Conservation (phyloP, 2,888 invertebrate genomes). For the Phytoseiulus persimilis region DNA sequence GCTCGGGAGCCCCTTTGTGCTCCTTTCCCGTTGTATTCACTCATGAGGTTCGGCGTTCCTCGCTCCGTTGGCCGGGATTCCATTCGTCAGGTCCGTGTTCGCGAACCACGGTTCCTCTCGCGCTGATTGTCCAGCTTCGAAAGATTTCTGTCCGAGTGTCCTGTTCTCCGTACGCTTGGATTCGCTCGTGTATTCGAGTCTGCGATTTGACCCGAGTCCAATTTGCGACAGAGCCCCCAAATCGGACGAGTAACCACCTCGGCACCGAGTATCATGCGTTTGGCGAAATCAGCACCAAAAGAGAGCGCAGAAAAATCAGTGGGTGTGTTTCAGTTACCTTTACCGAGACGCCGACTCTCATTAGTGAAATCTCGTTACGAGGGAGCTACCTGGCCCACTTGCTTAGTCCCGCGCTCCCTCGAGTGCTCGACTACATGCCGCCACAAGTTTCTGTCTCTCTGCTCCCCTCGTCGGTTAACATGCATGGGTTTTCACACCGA, state of each 20-base stretch:
- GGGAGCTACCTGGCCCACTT: background rate
- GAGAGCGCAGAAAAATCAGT: background rate
- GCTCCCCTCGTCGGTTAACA: background rate
- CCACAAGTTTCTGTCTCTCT: background rate
- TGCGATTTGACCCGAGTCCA: background rate
- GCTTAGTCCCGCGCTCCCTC: background rate
- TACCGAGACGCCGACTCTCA: background rate
- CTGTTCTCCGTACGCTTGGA: background rate
- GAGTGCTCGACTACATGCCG: background rate
- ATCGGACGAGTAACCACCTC: background rate
- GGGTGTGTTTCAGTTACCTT: background rate
- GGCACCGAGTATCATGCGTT: background rate
- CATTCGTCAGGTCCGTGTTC: too few species aligned
- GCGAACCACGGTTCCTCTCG: too few species aligned
- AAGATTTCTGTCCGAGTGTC: background rate
- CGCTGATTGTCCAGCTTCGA: background rate
- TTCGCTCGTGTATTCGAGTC: background rate
- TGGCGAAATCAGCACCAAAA: background rate
- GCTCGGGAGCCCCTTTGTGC: too few species aligned
- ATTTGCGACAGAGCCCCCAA: background rate
- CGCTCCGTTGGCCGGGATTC: too few species aligned
- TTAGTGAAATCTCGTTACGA: background rate
- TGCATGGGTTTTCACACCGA: background rate
- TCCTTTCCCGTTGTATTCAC: too few species aligned
- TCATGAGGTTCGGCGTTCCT: too few species aligned